phyloP scores from a whole-genome alignment of 2,797 vertebrate species.

The Esox lucius region DNA sequence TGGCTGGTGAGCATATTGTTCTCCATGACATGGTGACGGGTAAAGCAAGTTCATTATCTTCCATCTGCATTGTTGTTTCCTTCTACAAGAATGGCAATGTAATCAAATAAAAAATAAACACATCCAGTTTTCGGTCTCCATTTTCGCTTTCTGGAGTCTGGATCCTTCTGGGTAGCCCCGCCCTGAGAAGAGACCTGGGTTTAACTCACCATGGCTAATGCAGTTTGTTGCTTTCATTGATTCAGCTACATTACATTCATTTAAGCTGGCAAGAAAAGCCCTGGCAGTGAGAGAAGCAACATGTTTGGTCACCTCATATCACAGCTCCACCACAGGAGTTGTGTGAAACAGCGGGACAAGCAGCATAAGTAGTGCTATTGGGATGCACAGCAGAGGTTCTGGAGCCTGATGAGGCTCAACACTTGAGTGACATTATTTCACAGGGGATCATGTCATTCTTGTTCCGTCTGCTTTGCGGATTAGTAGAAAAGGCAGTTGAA shows the following conservation, averaged over 20 bases:
- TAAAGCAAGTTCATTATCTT: slow-evolving; percentile 71
- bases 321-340: slow-evolving; percentile 44
- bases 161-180: too few species aligned
- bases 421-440: not conserved
- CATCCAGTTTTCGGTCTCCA: too few species aligned
- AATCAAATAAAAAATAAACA: too few species aligned
- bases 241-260: slow-evolving; percentile 77
- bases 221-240: slow-evolving; percentile 75
- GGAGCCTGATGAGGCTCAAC: not conserved
- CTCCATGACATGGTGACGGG: slow-evolving; percentile 52
- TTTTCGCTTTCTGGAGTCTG: too few species aligned
- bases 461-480: slow-evolving; percentile 18
- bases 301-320: slow-evolving; percentile 31
- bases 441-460: not conserved
- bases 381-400: not conserved
- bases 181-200: slow-evolving; percentile 43
- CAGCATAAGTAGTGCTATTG: not conserved
- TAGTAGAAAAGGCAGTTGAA: slow-evolving; percentile 64
- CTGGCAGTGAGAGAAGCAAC: not conserved
- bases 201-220: slow-evolving; percentile 46
- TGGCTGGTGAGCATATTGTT: not conserved
- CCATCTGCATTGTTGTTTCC: slow-evolving; percentile 44
- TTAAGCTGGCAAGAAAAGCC: slow-evolving; percentile 74
- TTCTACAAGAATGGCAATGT: not conserved
- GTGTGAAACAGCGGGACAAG: not conserved